A percentile compares a stretch with the other conserved stretches of the same genome.
phyloP scores from a whole-genome alignment of 2,797 vertebrate species.

The Helostoma temminkii region DNA sequence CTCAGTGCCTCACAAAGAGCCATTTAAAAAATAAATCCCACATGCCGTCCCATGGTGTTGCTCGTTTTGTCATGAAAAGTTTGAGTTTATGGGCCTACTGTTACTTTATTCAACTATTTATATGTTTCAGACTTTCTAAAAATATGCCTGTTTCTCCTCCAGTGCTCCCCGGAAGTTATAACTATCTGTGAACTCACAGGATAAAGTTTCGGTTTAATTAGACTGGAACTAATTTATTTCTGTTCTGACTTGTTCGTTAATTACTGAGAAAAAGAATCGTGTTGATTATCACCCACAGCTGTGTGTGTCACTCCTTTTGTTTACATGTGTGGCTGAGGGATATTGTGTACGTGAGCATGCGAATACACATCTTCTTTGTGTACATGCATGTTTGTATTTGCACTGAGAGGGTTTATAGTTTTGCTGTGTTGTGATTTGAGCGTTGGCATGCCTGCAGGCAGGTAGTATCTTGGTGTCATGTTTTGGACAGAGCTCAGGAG shows the following conservation, averaged over 20 bases:
- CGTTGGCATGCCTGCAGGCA: constrained; percentile 24
- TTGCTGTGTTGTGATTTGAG: constrained; percentile 36
- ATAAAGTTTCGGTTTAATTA: constrained; percentile 38
- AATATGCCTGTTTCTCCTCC: constrained; percentile 24
- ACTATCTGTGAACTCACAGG: constrained; percentile 10
- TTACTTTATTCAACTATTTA: constrained; percentile 49
- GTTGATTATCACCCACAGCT: constrained; percentile 26
- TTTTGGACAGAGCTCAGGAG: constrained; percentile 55
- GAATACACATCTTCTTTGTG: constrained; percentile 19
- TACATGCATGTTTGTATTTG: constrained; percentile 49
- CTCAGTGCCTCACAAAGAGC: constrained; percentile 61
- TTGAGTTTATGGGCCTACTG: constrained; percentile 33
- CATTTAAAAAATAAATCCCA: constrained; percentile 60
- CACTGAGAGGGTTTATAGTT: constrained; percentile 46
- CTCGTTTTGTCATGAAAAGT: too few species aligned
- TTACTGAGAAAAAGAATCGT: constrained; percentile 16
- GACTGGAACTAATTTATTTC: constrained; percentile 42
- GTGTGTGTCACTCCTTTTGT: neutral
- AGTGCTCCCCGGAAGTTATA: constrained; percentile 26
- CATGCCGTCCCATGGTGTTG: too few species aligned
- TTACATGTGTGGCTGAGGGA: constrained; percentile 15
- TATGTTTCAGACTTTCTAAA: constrained; percentile 36
- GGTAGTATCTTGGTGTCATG: constrained; percentile 42
- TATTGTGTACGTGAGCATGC: constrained; percentile 2
- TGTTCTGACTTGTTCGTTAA: constrained; percentile 54